A percentile compares a stretch with the other conserved stretches of the same genome.
These are phyloP conservation scores for Pavo muticus DNA, from an alignment of 2,113 vertebrate genomes.

Conservation along the genomic window DNA sequence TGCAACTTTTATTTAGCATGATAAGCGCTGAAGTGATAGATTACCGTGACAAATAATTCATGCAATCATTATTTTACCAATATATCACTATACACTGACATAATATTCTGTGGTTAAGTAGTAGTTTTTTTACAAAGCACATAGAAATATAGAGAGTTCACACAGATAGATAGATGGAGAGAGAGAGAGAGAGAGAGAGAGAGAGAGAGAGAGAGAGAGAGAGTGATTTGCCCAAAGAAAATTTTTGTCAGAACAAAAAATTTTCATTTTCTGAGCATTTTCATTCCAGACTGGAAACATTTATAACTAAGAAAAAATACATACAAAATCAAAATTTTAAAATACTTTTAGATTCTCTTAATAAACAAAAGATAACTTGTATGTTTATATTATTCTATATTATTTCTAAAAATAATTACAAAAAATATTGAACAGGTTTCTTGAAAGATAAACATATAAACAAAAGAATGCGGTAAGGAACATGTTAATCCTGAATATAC, in stretches of 20 bases:
- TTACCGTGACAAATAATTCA: background rate
- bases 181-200: too few relatives aligned
- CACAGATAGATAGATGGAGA: too few relatives aligned
- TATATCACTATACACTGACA: background rate
- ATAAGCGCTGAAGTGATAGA: background rate
- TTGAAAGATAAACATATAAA: background rate
- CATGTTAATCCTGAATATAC: background rate
- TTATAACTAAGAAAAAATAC: background rate
- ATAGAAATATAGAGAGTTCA: background rate
- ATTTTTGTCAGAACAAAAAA: background rate
- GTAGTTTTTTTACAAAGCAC: background rate
- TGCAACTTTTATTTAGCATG: background rate
- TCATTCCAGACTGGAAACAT: background rate
- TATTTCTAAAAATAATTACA: background rate
- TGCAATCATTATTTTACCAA: background rate
- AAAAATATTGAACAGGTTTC: background rate
- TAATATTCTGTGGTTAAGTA: background rate
- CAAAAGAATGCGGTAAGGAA: too few relatives aligned
- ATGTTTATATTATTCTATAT: background rate
- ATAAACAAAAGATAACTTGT: background rate
- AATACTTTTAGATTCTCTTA: background rate
- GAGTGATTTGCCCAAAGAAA: too few relatives aligned
- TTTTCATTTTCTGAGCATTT: background rate
- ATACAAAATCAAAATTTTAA: background rate
- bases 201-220: too few relatives aligned